Percentiles rank a stretch among this genome's conserved stretches.
Conservation (phyloP, 2,113 vertebrate genomes). For the Corapipo altera region DNA sequence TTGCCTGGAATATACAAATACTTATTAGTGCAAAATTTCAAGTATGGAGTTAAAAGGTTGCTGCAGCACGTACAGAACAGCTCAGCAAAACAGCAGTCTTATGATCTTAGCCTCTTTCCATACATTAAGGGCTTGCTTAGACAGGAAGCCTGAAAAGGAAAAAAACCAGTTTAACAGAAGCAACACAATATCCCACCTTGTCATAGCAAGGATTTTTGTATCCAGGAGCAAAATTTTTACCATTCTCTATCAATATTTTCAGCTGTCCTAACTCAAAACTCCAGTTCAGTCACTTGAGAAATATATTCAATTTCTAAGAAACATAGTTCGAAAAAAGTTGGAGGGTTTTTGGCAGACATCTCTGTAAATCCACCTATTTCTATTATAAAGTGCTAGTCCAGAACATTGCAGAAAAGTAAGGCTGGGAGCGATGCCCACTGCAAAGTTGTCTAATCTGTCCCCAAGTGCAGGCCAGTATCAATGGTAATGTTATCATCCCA, state of each 20-base stretch:
- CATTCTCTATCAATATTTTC: background rate
- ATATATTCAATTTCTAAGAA: background rate
- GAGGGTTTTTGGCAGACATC: background rate
- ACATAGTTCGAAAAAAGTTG: background rate
- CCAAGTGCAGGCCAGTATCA: background rate
- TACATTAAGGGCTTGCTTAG: background rate
- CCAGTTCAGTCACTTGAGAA: background rate
- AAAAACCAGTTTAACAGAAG: background rate
- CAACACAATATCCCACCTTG: background rate
- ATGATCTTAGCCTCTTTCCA: background rate
- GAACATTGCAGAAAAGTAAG: background rate
- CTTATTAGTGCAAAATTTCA: background rate
- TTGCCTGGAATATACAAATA: background rate
- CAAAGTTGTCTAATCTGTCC: background rate
- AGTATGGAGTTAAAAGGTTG: background rate
- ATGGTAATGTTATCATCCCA: background rate
- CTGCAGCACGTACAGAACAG: background rate
- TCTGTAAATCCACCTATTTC: background rate
- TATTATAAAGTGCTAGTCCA: background rate
- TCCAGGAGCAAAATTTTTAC: background rate
- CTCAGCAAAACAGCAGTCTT: background rate
- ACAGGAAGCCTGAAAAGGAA: background rate
- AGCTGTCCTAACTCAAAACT: background rate
- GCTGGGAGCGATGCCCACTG: background rate
- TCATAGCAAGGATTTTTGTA: background rate